Percentiles rank a stretch among this genome's conserved stretches.
Conservation (phyloP, 2,113 vertebrate genomes). For the Labrus mixtus region DNA sequence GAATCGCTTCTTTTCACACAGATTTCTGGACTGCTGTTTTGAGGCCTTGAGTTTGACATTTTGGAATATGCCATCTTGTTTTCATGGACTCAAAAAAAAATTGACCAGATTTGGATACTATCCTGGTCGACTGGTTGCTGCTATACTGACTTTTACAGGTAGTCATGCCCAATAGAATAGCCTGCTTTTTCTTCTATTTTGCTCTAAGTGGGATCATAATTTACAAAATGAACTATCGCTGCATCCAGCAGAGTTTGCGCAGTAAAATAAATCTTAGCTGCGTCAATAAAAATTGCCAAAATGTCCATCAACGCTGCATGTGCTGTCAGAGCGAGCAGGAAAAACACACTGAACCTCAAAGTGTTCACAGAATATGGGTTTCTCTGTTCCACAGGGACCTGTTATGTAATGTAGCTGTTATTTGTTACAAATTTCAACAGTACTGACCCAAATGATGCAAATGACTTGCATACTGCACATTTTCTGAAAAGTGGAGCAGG, state of each 20-base stretch:
- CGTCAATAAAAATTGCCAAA: neutral
- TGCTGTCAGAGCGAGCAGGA: neutral
- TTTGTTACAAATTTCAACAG: neutral
- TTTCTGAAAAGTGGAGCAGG: too few relatives aligned
- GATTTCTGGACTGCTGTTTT: neutral
- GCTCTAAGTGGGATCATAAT: neutral
- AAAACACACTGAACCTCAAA: neutral
- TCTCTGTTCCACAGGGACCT: neutral
- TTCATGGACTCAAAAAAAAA: neutral
- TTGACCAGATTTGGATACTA: too few relatives aligned
- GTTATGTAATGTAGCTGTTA: neutral
- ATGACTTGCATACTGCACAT: too few relatives aligned
- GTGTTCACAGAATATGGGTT: neutral
- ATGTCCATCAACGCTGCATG: neutral
- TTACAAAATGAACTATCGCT: neutral
- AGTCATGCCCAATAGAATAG: too few relatives aligned
- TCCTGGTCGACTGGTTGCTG: too few relatives aligned
- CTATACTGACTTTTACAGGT: too few relatives aligned
- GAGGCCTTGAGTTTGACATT: neutral
- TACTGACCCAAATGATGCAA: too few relatives aligned
- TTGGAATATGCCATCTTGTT: neutral
- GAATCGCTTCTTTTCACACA: neutral
- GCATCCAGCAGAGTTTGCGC: neutral
- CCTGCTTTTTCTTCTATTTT: too few relatives aligned
- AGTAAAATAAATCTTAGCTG: neutral